Conservation (phyloP, 2,113 vertebrate genomes). For the Crotalus viridis region DNA sequence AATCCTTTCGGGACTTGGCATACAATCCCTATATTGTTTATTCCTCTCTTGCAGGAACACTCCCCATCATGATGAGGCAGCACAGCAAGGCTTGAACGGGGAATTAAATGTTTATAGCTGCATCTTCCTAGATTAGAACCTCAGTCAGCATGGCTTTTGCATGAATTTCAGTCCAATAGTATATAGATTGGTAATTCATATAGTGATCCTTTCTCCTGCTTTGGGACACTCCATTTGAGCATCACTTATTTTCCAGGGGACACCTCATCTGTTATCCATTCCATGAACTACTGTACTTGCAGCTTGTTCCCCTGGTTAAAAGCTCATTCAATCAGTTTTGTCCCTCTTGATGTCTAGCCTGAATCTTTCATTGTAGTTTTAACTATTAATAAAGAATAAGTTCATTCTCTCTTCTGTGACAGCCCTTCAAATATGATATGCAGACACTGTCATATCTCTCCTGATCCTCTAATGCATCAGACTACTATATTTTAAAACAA, state of each 20-base stretch:
- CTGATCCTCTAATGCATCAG: background rate
- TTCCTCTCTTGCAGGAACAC: background rate
- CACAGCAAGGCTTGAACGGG: background rate
- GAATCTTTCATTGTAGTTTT: background rate
- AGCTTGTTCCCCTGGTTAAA: background rate
- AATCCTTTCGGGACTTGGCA: background rate
- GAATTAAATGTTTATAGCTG: background rate
- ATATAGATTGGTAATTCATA: background rate
- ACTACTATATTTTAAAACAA: background rate
- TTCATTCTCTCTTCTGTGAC: background rate
- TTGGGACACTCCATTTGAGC: background rate
- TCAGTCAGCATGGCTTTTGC: background rate
- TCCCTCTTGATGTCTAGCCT: background rate
- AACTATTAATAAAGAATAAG: background rate
- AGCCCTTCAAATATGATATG: background rate
- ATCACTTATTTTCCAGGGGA: background rate
- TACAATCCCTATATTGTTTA: background rate
- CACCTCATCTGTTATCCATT: background rate
- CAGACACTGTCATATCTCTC: background rate
- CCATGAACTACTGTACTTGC: background rate
- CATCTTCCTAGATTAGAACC: background rate
- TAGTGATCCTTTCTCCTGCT: background rate
- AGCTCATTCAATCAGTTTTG: background rate
- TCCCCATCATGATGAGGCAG: background rate
- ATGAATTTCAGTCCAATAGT: background rate